A percentile compares a stretch with the other conserved stretches of the same genome.
Evolutionary conservation across 2,797 vertebrate genomes (phyloP).

Genomic region (Nyctibius grandis): DNA sequence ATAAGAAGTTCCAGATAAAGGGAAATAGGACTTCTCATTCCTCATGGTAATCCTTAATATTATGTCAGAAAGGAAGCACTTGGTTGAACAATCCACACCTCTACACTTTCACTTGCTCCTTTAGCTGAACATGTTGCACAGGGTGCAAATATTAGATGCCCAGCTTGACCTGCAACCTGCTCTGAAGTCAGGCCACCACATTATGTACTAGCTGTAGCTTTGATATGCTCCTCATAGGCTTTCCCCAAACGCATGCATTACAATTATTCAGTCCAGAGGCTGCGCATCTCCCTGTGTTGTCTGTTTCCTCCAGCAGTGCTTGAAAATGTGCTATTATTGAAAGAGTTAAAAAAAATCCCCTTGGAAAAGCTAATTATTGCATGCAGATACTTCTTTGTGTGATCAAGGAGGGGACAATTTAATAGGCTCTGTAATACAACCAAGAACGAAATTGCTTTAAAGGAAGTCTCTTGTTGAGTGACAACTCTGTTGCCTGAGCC

Average conservation of each 20-base stretch:
- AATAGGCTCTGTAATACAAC: conserved; percentile 86
- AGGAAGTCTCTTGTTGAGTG: conserved; percentile 86
- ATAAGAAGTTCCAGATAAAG: not conserved
- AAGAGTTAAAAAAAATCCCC: conserved; percentile 82
- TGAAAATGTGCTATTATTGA: conserved; percentile 71
- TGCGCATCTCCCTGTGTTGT: conserved; percentile 52
- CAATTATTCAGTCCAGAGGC: conserved; percentile 35
- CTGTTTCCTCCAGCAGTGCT: conserved; percentile 69
- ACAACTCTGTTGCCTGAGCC: conserved; percentile 88
- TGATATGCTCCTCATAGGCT: not conserved
- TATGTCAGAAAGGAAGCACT: not conserved
- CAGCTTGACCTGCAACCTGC: conserved; percentile 23
- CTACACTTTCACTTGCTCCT: not conserved
- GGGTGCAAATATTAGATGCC: not conserved
- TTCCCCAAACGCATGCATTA: conserved; percentile 3
- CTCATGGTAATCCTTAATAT: not conserved
- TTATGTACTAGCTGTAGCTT: not conserved
- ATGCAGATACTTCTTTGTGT: conserved; percentile 84
- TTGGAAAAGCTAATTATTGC: conserved; percentile 87
- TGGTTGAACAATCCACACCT: conserved; percentile 1
- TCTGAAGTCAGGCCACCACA: not conserved
- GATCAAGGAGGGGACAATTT: conserved; percentile 86
- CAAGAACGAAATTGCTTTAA: conserved; percentile 86
- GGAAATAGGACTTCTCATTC: not conserved
- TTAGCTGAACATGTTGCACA: not conserved